A percentile compares a stretch with the other conserved stretches of the same genome.
Conservation (phyloP, 2,113 vertebrate species). For the Nyctereutes procyonoides region DNA sequence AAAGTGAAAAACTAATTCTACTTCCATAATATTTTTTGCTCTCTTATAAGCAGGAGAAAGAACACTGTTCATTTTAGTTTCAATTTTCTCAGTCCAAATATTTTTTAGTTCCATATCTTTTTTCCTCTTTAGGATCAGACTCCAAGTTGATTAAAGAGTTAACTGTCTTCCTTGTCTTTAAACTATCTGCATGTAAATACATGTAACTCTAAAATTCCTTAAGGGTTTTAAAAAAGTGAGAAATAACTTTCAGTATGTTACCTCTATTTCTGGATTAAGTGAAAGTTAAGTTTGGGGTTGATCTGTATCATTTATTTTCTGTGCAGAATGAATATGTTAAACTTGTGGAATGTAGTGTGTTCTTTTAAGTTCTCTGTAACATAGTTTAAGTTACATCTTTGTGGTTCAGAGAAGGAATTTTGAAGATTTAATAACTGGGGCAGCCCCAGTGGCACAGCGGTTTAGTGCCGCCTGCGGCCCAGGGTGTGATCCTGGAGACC, state of each 20-base stretch:
- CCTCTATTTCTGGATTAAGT: not conserved
- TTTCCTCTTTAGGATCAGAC: not conserved
- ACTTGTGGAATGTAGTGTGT: not conserved
- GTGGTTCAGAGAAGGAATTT: constrained; percentile 36
- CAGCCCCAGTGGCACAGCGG: no score
- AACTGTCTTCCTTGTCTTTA: not conserved
- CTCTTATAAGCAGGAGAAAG: constrained; percentile 18
- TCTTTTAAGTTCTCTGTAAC: constrained; percentile 23
- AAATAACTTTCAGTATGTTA: not conserved
- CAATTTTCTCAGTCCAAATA: constrained; percentile 28
- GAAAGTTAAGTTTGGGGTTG: constrained; percentile 2
- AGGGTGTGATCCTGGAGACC: no score
- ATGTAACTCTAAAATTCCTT: not conserved
- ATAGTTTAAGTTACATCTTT: not conserved
- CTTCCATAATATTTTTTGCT: not conserved
- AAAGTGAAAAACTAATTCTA: constrained; percentile 42
- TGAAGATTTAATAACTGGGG: not conserved
- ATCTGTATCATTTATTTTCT: constrained; percentile 37
- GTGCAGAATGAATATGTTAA: not conserved
- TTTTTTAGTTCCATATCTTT: not conserved
- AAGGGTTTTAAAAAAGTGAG: not conserved
- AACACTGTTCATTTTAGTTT: constrained; percentile 33
- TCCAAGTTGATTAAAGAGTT: not conserved
- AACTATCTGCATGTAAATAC: not conserved
- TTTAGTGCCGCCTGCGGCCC: no score